These are phyloP conservation scores for Nymphicus hollandicus DNA, from an alignment of 2,113 vertebrate genomes.

Conservation along the genomic window DNA sequence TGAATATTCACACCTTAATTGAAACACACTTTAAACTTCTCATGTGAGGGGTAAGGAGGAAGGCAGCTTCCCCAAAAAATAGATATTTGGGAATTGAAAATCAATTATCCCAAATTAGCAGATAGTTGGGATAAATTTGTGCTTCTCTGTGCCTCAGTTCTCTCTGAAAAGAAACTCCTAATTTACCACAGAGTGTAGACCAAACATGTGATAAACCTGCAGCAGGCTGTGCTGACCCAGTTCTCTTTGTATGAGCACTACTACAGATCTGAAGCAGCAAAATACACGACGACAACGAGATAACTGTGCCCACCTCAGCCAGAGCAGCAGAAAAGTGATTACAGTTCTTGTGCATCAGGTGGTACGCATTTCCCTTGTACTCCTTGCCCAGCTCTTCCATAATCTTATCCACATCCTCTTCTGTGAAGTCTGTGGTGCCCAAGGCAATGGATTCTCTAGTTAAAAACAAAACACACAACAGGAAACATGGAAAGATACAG, in stretches of 20 bases:
- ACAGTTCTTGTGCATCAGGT: slow-evolving; percentile 92
- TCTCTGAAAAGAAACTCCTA: neutral
- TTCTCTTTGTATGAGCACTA: neutral
- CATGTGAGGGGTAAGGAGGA: neutral
- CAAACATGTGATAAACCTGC: neutral
- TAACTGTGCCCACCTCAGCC: slow-evolving; percentile 77
- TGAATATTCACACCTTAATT: neutral
- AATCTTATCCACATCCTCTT: slow-evolving; percentile 89
- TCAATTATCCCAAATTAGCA: neutral
- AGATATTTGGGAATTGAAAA: neutral
- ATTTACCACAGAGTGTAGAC: neutral
- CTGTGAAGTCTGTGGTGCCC: slow-evolving; percentile 89
- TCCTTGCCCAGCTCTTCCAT: slow-evolving; percentile 92
- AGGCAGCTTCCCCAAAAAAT: neutral
- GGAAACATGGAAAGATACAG: neutral
- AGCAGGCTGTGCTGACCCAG: neutral
- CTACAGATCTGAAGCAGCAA: neutral
- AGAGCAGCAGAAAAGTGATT: slow-evolving; percentile 90
- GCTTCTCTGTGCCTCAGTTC: neutral
- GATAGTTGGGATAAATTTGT: neutral
- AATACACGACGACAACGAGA: neutral
- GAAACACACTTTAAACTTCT: neutral
- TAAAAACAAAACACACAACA: neutral
- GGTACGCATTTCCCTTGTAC: slow-evolving; percentile 86
- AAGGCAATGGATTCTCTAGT: slow-evolving; percentile 88